Evolutionary conservation across 2,888 invertebrate genomes (phyloP), one percentile per base, ranked within the genome.

Genomic region (Scaptomyza polygonia): DNA sequence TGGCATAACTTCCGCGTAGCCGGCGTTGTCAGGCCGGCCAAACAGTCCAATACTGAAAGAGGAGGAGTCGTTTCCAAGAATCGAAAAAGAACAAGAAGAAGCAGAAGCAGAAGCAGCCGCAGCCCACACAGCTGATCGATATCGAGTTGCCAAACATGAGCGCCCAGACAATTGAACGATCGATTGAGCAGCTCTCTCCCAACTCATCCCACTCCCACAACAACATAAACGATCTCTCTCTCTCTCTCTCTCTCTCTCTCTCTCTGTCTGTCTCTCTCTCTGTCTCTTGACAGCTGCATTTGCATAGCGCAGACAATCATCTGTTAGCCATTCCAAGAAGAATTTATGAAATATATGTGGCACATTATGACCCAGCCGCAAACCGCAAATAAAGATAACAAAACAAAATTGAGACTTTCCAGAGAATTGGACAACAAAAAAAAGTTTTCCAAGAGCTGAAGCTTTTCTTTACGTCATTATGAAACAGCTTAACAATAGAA

Each of bases 1-100:
- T 61, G 58, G 77, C 78, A 67, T 70, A 78, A 80, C 81, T 79
- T 79, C 79, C 85, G 85, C 86, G 85, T 88, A 69, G 77, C 77
- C 49, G 44, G 25, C n/a, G 43, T 45, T 56, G 67, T 40, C 25
- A 25, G 43, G 45, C 43, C 39, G 18, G 18, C n/a, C 32, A n/a
- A 12, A n/a, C 34, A 34, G 34, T 34, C 43, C 42, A 14, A 5
- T 44, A 32, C 39, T 57, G 29, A 18, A 47, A 47, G n/a, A 14
- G 54, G 16, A 34, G 36, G 42, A 54, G 58, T 58, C 47, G 44
- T 48, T 42, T 75, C 75, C 69, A 58, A 56, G 78, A 75, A 78
- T n/a, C n/a, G n/a, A n/a, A n/a, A n/a, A n/a, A n/a, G n/a, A n/a
- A 44, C 16, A 2, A 36, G 36, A 36, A 36, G 14, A 32, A 9